Percentiles rank a stretch among this genome's conserved stretches.
Evolutionary conservation across 2,797 vertebrate genomes (phyloP).

Genomic region (Hylomyscus alleni): DNA sequence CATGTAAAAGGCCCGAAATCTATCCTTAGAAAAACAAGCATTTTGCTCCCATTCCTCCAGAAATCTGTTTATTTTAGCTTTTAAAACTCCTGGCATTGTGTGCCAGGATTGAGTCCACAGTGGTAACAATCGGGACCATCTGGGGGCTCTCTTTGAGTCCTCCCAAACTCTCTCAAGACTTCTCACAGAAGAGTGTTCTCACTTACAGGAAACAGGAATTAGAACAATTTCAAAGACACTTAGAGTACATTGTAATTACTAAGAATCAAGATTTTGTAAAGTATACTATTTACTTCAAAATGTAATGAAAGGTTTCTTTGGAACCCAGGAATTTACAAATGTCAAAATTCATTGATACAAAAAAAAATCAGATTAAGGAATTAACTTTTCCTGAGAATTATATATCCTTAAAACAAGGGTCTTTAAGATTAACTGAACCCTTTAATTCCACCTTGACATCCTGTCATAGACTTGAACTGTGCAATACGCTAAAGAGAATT

Average conservation of each 20-base stretch:
- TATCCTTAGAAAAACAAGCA: constrained; percentile 14
- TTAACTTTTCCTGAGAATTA: constrained; percentile 63
- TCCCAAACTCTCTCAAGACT: constrained; percentile 8
- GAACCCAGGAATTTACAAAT: constrained; percentile 18
- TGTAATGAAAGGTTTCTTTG: constrained; percentile 6
- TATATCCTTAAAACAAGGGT: constrained; percentile 65
- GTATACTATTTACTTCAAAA: constrained; percentile 45
- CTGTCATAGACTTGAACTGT: constrained; percentile 57
- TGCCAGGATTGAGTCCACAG: not conserved
- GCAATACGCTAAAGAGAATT: not conserved
- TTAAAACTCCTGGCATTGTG: constrained; percentile 14
- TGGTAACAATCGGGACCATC: constrained; percentile 74
- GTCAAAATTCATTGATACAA: constrained; percentile 25
- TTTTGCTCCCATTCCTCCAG: constrained; percentile 52
- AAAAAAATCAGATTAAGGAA: constrained; percentile 52
- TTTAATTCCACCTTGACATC: constrained; percentile 67
- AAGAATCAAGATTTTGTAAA: constrained; percentile 25
- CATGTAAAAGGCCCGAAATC: constrained; percentile 27
- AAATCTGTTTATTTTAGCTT: constrained; percentile 50
- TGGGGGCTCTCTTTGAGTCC: constrained; percentile 40
- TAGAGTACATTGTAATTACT: not conserved
- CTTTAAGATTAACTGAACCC: constrained; percentile 22
- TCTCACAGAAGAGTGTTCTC: constrained; percentile 50
- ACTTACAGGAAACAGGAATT: constrained; percentile 42
- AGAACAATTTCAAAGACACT: constrained; percentile 13